These are phyloP conservation scores for Anseranas semipalmata DNA, from an alignment of 2,113 vertebrate genomes.

Conservation along the genomic window DNA sequence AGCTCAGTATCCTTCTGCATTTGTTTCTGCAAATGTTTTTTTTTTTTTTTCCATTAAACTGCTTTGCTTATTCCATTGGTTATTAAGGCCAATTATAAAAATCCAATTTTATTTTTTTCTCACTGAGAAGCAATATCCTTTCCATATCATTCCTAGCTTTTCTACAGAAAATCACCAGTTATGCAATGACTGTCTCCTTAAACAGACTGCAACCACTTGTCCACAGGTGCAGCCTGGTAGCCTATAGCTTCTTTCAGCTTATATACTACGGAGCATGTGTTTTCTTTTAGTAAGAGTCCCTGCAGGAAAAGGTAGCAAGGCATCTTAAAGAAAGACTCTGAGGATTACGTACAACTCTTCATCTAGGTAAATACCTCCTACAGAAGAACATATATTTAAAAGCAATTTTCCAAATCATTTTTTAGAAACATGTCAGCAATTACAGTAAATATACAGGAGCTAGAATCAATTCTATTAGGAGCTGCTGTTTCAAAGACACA, in stretches of 20 bases:
- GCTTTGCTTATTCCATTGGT: not conserved
- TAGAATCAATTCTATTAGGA: conserved; percentile 22
- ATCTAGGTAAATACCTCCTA: not conserved
- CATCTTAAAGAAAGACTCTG: not conserved
- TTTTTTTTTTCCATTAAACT: not conserved
- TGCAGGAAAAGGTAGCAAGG: not conserved
- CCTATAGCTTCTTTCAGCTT: not conserved
- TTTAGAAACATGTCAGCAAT: not conserved
- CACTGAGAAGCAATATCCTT: not conserved
- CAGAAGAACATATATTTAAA: not conserved
- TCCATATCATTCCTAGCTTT: not conserved
- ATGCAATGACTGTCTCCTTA: not conserved
- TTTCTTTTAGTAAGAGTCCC: not conserved
- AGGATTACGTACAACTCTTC: not conserved
- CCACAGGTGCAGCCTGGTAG: not conserved
- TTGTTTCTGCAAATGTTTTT: not conserved
- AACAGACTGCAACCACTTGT: not conserved
- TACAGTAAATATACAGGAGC: not conserved
- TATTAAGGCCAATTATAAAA: not conserved
- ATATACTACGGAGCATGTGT: not conserved
- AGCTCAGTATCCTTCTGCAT: not conserved
- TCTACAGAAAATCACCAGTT: not conserved
- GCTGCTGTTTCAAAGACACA: not conserved
- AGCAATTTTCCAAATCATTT: not conserved
- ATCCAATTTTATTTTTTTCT: not conserved